Percentiles rank a stretch among this genome's conserved stretches.
These are phyloP conservation scores for Ephialtes manifestator DNA, from an alignment of 2,888 invertebrate genomes.

Conservation along the genomic window DNA sequence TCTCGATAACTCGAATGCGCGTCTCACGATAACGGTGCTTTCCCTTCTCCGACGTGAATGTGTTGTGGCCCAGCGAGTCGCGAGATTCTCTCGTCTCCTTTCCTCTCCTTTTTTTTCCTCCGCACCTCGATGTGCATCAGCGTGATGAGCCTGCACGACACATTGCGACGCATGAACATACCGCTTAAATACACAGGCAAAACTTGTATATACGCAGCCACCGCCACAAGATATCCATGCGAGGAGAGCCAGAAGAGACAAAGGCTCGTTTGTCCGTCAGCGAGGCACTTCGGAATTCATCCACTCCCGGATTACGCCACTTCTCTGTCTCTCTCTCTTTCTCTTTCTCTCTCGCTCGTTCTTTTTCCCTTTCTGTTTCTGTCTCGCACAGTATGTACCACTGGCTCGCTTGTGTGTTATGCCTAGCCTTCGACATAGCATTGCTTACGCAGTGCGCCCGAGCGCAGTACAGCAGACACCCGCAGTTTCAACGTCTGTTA, in stretches of 20 bases:
- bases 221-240: constrained; percentile 36
- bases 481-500: constrained; percentile 47
- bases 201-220: constrained; percentile 3
- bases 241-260: constrained; percentile 58
- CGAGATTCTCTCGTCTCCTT: not conserved
- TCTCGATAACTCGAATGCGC: constrained; percentile 28
- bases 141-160: constrained; percentile 48
- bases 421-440: constrained; percentile 30
- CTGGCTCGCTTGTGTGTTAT: not conserved
- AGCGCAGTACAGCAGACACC: constrained; percentile 7
- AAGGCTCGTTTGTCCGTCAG: constrained; percentile 66
- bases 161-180: constrained; percentile 49
- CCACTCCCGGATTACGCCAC: constrained; percentile 72
- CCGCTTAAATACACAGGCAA: constrained; percentile 40
- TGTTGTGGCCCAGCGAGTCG: constrained; percentile 30
- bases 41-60: constrained; percentile 29
- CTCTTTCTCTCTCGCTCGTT: constrained; percentile 32
- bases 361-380: constrained; percentile 20
- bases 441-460: constrained; percentile 9
- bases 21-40: constrained; percentile 62
- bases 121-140: constrained; percentile 53
- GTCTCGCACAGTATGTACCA: constrained; percentile 5
- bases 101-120: constrained; percentile 5
- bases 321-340: constrained; percentile 41
- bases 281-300: constrained; percentile 67